A percentile compares a stretch with the other conserved stretches of the same genome.
Evolutionary conservation across 1,140 invertebrate genomes (phyloP).

Genomic region (Drosophila ercepeae): DNA sequence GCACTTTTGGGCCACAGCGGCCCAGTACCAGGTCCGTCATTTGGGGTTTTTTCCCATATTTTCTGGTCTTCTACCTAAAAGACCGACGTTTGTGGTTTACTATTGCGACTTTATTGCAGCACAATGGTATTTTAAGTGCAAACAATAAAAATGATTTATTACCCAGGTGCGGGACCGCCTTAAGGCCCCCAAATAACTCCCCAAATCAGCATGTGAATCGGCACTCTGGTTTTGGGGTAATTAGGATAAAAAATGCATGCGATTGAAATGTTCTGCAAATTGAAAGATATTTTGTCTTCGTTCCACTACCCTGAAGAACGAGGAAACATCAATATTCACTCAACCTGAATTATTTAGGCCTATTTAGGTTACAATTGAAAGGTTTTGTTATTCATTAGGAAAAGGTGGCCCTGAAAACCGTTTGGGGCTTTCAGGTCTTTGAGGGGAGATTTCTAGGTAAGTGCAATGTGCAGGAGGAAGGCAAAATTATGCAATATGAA

Average conservation of each 20-base stretch:
- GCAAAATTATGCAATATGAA: slow-evolving; percentile 43
- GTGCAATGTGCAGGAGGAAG: slow-evolving; percentile 22
- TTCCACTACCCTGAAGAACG: neutral
- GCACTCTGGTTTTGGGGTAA: slow-evolving; percentile 27
- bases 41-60: slow-evolving; percentile 9
- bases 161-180: slow-evolving; percentile 25
- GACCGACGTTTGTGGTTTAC: slow-evolving; percentile 9
- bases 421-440: neutral
- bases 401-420: slow-evolving; percentile 16
- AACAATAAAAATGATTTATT: slow-evolving; percentile 77
- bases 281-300: slow-evolving; percentile 15
- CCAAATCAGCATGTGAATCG: slow-evolving; percentile 19
- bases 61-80: slow-evolving; percentile 10
- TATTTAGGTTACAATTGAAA: slow-evolving; percentile 9
- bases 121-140: slow-evolving; percentile 64
- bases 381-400: slow-evolving; percentile 22
- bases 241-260: slow-evolving; percentile 44
- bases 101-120: slow-evolving; percentile 53
- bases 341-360: slow-evolving; percentile 31
- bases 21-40: slow-evolving; percentile 10
- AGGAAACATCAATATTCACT: slow-evolving; percentile 33
- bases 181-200: neutral
- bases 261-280: neutral
- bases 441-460: slow-evolving; percentile 15
- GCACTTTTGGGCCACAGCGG: neutral